Base-by-base conservation (phyloP, 2,888 invertebrate species). In the Mythimna lalbum region DNA sequence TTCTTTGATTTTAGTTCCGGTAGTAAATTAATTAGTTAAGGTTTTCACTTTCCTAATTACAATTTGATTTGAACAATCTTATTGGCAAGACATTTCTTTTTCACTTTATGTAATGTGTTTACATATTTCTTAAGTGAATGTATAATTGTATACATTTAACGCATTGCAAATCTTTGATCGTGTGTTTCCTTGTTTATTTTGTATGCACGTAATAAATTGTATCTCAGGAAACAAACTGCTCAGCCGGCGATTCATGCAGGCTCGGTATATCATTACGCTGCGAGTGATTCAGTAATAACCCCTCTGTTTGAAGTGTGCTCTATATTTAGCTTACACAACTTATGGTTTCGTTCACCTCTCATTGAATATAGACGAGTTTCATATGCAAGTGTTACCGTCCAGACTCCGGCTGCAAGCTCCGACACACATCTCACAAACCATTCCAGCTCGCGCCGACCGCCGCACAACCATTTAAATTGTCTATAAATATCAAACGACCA, bases 341-440 rank as follows among this genome's bases (percentile, higher is more conserved):
- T 91, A 95, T 92, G 91, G 93, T 89, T 92, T 82, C 93, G 86
- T 95, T 94, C 92, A 94, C 93, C 94, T 91, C 90, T 73, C 82
- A 83, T 83, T 86, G 81, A 87, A 89, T 87, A 87, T 81, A 87
- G 81, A 88, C 85, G 84, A 82, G 85, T 76, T 82, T 83, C 81
- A 84, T 85, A 73, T 84, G 85, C 87, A 86, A 82, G 82, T 78
- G 69, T 78, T 82, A 70, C 85, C 66, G 73, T 75, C 80, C 84
- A 81, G 84, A 81, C 53, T 69, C 59, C 77, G 70, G 39, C 53
- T 60, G 39, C 69, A 27, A 53, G 39, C 69, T 6, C 53, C 43
- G 62, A 49, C 63, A 63, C 61, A 70, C 69, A 61, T 63, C 57
- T 60, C 67, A 71, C 61, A 36, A 56, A 53, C 69, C 56, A 63